Evolutionary conservation across 2,797 vertebrate genomes (phyloP).

Genomic region (Dermochelys coriacea): DNA sequence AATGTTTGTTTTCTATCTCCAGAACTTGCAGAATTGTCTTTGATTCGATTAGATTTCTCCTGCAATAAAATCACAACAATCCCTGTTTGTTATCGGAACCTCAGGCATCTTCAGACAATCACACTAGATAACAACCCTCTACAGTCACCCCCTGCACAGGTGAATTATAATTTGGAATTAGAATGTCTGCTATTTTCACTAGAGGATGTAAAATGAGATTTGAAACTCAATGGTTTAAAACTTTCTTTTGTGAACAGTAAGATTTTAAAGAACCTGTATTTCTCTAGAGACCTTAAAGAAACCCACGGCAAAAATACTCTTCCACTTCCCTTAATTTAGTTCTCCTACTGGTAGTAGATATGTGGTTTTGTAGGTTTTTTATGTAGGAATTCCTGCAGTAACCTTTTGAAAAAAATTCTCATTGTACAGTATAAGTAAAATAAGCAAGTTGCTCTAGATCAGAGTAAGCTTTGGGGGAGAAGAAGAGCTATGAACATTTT

Average conservation of each 20-base stretch:
- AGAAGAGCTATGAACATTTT: background rate
- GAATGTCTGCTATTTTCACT: background rate
- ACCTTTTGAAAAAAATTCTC: background rate
- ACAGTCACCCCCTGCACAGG: conserved; percentile 96
- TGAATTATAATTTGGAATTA: conserved; percentile 63
- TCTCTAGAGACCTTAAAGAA: background rate
- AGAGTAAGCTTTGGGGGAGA: background rate
- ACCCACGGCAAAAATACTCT: background rate
- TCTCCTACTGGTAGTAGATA: background rate
- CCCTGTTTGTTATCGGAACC: conserved; percentile 93
- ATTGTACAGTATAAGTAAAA: background rate
- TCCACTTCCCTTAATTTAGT: background rate
- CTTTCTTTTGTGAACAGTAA: background rate
- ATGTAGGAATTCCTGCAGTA: background rate
- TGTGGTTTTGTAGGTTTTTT: too few relatives aligned
- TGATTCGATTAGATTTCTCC: conserved; percentile 96
- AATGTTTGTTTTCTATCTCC: conserved; percentile 52
- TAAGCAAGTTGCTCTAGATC: background rate
- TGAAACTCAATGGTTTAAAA: background rate
- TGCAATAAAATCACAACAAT: conserved; percentile 96
- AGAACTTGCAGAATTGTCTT: conserved; percentile 94
- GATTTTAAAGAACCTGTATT: background rate
- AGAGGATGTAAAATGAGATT: background rate
- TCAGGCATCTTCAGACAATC: conserved; percentile 93
- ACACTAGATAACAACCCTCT: conserved; percentile 96